Conservation (phyloP, 1,140 invertebrate species). For the Sycophaga agraensis region DNA sequence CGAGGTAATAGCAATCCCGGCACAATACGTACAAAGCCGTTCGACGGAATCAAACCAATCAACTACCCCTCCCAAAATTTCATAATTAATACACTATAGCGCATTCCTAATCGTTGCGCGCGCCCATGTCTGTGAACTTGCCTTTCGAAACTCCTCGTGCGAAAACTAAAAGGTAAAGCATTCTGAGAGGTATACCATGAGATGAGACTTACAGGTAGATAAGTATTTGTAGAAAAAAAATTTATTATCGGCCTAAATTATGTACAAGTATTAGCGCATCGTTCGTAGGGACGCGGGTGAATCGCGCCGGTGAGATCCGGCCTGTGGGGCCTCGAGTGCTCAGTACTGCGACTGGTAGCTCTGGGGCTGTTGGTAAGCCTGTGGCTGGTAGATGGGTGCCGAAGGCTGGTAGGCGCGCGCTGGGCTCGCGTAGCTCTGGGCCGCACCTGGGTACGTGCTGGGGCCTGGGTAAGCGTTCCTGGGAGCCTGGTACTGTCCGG, state of each 20-base stretch:
- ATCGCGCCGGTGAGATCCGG: not conserved
- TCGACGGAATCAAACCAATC: too few relatives aligned
- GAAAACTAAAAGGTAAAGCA: too few relatives aligned
- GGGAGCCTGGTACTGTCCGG: too few relatives aligned
- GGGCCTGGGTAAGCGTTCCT: conserved; percentile 37
- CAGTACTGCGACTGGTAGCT: conserved; percentile 51
- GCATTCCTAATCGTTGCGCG: too few relatives aligned
- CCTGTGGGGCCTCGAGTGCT: conserved; percentile 1
- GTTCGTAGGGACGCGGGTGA: conserved; percentile 1
- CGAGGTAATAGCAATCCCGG: too few relatives aligned
- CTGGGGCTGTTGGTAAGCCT: conserved; percentile 29
- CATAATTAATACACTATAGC: too few relatives aligned
- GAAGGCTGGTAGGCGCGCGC: conserved; percentile 35
- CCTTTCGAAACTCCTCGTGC: too few relatives aligned
- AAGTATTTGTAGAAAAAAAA: conserved; percentile 47
- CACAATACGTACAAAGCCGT: too few relatives aligned
- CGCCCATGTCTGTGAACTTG: too few relatives aligned
- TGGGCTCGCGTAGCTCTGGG: conserved; percentile 23
- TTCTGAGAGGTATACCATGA: too few relatives aligned
- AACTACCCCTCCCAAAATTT: too few relatives aligned
- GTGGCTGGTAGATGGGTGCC: conserved; percentile 37
- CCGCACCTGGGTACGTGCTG: conserved; percentile 28
- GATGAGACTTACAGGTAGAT: too few relatives aligned
- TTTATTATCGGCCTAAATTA: conserved; percentile 56
- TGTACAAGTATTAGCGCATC: conserved; percentile 42